Evolutionary conservation across 2,888 invertebrate genomes (phyloP).

Genomic region (Penaeus monodon): DNA sequence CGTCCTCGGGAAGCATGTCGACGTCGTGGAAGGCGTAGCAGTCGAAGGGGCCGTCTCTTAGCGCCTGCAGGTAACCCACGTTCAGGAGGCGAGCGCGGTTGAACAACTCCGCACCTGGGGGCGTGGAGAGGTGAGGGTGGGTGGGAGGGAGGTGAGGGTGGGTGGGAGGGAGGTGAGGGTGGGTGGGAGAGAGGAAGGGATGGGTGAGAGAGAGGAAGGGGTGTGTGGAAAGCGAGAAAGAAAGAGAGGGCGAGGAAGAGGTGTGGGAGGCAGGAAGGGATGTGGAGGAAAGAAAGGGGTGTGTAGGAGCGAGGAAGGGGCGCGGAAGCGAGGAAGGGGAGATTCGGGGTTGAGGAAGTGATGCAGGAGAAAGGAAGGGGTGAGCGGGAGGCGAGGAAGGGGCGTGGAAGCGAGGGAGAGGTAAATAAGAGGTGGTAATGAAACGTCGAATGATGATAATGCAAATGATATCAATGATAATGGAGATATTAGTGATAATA

Average conservation of each 20-base stretch:
- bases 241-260: no score
- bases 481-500: no score
- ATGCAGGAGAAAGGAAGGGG: not conserved
- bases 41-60: slow-evolving; percentile 65
- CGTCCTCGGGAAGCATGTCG: slow-evolving; percentile 71
- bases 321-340: not conserved
- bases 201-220: no score
- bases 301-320: not conserved
- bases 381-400: not conserved
- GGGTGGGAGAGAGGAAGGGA: no score
- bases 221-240: no score
- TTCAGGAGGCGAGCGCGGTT: slow-evolving; percentile 75
- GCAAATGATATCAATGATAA: no score
- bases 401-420: not conserved
- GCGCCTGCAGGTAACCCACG: slow-evolving; percentile 72
- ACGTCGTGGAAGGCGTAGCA: slow-evolving; percentile 64
- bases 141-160: not conserved
- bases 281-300: not conserved
- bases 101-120: slow-evolving; percentile 67
- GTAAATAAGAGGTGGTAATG: no score
- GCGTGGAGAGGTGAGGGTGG: not conserved
- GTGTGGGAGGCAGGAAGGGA: not conserved
- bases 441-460: no score
- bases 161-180: no score
- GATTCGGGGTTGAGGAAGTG: not conserved